phyloP scores from a whole-genome alignment of 2,888 invertebrate species.

The Girardia tigrina region DNA sequence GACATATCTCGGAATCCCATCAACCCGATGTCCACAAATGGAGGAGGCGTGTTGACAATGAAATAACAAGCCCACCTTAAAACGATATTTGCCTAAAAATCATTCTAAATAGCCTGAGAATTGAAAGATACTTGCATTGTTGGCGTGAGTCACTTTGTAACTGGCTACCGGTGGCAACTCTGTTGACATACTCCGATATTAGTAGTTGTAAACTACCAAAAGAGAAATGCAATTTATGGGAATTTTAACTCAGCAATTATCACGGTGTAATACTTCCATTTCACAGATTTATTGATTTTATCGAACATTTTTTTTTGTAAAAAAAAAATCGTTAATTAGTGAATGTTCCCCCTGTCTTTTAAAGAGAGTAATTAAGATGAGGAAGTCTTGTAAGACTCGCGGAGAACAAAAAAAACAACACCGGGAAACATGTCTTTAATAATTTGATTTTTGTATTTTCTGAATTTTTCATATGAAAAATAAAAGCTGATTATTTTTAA shows the following conservation, averaged over 20 bases:
- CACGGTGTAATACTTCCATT: not conserved
- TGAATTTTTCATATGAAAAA: too few species aligned
- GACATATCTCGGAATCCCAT: constrained; percentile 23
- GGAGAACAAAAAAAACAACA: too few species aligned
- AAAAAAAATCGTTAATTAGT: too few species aligned
- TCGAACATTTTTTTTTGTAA: too few species aligned
- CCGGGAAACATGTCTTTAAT: too few species aligned
- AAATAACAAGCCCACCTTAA: constrained; percentile 18
- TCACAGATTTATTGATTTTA: not conserved
- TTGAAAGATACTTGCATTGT: not conserved
- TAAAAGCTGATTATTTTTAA: too few species aligned
- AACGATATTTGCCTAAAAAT: constrained; percentile 15
- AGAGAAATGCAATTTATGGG: not conserved
- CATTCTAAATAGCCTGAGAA: not conserved
- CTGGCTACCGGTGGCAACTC: constrained; percentile 16
- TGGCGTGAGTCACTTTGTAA: not conserved
- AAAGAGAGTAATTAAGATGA: too few species aligned
- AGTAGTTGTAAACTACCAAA: not conserved
- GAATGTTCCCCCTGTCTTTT: too few species aligned
- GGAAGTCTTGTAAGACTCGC: too few species aligned
- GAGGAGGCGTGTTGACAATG: constrained; percentile 20
- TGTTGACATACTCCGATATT: not conserved
- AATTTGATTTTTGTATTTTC: too few species aligned
- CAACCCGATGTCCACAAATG: not conserved
- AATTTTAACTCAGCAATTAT: not conserved